These are phyloP conservation scores for Mercenaria mercenaria DNA, from an alignment of 1,140 invertebrate genomes.

Conservation along the genomic window DNA sequence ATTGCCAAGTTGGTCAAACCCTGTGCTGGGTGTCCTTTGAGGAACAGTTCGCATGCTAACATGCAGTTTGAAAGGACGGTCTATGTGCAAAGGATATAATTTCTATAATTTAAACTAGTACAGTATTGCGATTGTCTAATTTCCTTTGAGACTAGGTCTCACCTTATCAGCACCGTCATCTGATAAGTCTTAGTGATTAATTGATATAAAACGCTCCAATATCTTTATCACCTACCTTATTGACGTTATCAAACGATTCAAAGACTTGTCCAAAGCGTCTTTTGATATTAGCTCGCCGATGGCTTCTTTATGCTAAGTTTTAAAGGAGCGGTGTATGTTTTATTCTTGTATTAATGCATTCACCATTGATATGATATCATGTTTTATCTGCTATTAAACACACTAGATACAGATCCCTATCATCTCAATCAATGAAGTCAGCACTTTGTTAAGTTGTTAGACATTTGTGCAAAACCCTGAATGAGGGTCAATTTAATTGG, in stretches of 20 bases:
- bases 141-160: conserved; percentile 5
- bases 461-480: neutral
- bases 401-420: neutral
- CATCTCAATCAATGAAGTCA: neutral
- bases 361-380: conserved; percentile 3
- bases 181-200: conserved; percentile 24
- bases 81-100: too few relatives aligned
- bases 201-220: conserved; percentile 15
- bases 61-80: too few relatives aligned
- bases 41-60: too few relatives aligned
- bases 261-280: conserved; percentile 5
- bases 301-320: neutral
- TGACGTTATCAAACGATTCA: conserved; percentile 7
- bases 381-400: neutral
- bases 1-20: too few relatives aligned
- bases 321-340: neutral
- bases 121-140: neutral
- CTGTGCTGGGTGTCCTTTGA: too few relatives aligned
- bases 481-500: conserved; percentile 14
- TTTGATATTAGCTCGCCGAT: neutral
- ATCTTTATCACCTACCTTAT: conserved; percentile 23
- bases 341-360: neutral
- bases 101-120: too few relatives aligned
- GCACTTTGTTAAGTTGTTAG: neutral
- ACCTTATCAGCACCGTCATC: conserved; percentile 10